Percentiles rank a stretch among this genome's conserved stretches.
These are phyloP conservation scores for Oxytorus armatus DNA, from an alignment of 2,888 invertebrate genomes.

Conservation along the genomic window DNA sequence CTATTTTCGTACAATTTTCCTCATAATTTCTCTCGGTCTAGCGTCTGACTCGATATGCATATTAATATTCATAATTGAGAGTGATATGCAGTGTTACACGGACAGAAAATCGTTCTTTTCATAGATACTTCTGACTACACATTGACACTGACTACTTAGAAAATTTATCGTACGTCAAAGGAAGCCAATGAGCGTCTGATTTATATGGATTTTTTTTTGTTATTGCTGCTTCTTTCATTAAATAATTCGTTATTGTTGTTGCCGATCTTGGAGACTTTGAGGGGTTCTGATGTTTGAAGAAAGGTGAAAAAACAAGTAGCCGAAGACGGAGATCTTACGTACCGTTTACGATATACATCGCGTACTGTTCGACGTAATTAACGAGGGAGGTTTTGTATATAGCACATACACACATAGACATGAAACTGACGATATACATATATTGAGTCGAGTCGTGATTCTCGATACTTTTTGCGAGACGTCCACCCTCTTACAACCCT, in stretches of 20 bases:
- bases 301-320: slow-evolving; percentile 34
- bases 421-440: not conserved
- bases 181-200: not conserved
- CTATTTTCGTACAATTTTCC: slow-evolving; percentile 1
- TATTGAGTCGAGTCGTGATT: slow-evolving; percentile 29
- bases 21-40: not conserved
- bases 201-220: no score
- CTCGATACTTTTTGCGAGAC: slow-evolving; percentile 67
- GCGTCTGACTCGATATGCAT: no score
- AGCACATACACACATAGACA: not conserved
- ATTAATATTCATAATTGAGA: not conserved
- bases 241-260: slow-evolving; percentile 20
- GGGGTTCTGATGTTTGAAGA: not conserved
- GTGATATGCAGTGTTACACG: not conserved
- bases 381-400: slow-evolving; percentile 26
- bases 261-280: slow-evolving; percentile 3
- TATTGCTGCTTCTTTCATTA: slow-evolving; percentile 6
- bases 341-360: slow-evolving; percentile 69
- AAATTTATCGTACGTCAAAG: not conserved
- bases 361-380: slow-evolving; percentile 67
- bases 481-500: slow-evolving; percentile 48
- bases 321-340: slow-evolving; percentile 54
- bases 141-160: slow-evolving; percentile 28
- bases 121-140: slow-evolving; percentile 16
- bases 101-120: not conserved